Evolutionary conservation across 2,113 vertebrate genomes (phyloP), one percentile per base, ranked within the genome.

Genomic region (Nansenia antarctica): DNA sequence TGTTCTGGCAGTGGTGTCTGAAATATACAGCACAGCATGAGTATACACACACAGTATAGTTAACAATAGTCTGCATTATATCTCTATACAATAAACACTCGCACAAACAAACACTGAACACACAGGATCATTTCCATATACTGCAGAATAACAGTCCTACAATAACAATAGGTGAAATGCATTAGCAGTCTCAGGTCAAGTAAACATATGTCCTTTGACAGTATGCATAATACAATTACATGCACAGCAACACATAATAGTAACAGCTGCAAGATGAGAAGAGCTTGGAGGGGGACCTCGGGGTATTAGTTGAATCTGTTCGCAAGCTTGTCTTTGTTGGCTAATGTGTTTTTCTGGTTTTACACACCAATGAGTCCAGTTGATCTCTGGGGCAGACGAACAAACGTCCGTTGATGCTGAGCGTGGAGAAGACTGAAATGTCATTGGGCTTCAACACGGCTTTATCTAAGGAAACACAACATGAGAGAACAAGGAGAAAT

Each of bases 401-500:
- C 72, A 99, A 91, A 7, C 95, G 94, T 65, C 96, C 96, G 11
- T 99, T 99, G 70, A 96, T 86, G 70, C 92, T 95, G 81, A 98
- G 95, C 3, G 94, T 95, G 61, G 96, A 98, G 91, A 99, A 99
- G 78, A 99, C 95, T 0, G 96, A 99, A 59, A 98, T 86, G 37
- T 99, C 98, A 18, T 92, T 95, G 82, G 95, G 93, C 76, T 96
- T 98, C 79, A 98, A 92, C 78, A 98, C 89, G 34, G 93, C 91
- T 91, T 98, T 99, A 83, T 99, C 98, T 99, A 24, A 57, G 60
- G 14, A 30, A 79, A 67, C 14, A 12, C 60, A 30, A 52, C 52
- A 65, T n/a, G 1, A 47, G 15, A 42, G 7, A 64, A 3, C 18
- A 4, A 34, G 3, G 4, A 30, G 20, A 3, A 3, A 26, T 12